phyloP scores from a whole-genome alignment of 2,113 vertebrate genomes.

The Amblyopsis rosae region DNA sequence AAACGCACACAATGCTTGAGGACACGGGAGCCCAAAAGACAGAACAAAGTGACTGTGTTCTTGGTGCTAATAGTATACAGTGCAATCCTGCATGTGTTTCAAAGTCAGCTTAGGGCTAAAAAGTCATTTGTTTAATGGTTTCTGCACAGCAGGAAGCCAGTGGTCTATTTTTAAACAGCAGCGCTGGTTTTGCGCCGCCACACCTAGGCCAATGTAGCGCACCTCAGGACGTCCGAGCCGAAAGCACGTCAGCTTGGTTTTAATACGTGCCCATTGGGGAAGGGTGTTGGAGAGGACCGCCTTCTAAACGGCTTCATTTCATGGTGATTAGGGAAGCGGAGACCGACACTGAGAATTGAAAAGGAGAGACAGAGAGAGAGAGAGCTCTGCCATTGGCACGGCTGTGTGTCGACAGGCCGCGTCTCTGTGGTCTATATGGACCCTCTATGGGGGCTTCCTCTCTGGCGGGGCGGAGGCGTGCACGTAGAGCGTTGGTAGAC shows the following conservation, averaged over 20 bases:
- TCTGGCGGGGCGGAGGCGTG: slow-evolving; percentile 27
- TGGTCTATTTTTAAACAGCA: slow-evolving; percentile 64
- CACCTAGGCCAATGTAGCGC: slow-evolving; percentile 22
- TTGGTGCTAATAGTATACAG: slow-evolving; percentile 60
- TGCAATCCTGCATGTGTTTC: slow-evolving; percentile 63
- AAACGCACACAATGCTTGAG: slow-evolving; percentile 52
- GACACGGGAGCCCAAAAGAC: slow-evolving; percentile 46
- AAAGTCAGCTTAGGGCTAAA: slow-evolving; percentile 70
- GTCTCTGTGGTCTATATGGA: slow-evolving; percentile 26
- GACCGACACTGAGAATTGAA: not conserved
- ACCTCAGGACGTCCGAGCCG: slow-evolving; percentile 22
- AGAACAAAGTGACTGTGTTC: slow-evolving; percentile 72
- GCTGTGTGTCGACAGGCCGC: slow-evolving; percentile 8
- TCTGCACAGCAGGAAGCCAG: slow-evolving; percentile 66
- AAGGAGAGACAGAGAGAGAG: slow-evolving; percentile 2
- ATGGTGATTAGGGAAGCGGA: slow-evolving; percentile 15
- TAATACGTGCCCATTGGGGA: slow-evolving; percentile 9
- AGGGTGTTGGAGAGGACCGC: slow-evolving; percentile 43
- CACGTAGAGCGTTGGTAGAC: slow-evolving; percentile 47
- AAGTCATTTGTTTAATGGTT: slow-evolving; percentile 78
- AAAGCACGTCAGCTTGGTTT: not conserved
- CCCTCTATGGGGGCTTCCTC: not conserved
- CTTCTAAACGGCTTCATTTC: slow-evolving; percentile 41
- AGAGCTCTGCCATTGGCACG: slow-evolving; percentile 29
- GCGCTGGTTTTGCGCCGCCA: slow-evolving; percentile 44